A percentile compares a stretch with the other conserved stretches of the same genome.
These are phyloP conservation scores for Drosophila ezoana DNA, from an alignment of 2,888 invertebrate species.

Conservation along the genomic window DNA sequence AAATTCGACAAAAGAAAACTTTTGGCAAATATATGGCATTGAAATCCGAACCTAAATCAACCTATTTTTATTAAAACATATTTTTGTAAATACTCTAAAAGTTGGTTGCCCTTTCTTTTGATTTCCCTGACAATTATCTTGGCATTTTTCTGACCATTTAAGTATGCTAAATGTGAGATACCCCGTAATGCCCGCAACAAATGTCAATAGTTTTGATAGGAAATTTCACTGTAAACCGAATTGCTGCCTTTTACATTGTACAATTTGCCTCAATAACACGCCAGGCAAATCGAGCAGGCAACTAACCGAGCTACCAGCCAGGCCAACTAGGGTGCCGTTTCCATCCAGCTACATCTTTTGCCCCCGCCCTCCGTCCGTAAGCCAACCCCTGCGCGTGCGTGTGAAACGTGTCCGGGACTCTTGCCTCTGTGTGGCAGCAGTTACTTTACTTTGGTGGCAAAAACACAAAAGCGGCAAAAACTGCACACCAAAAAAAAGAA, in stretches of 20 bases:
- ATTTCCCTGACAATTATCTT: not conserved
- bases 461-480: slow-evolving; percentile 68
- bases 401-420: slow-evolving; percentile 59
- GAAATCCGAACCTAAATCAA: too few relatives aligned
- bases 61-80: too few relatives aligned
- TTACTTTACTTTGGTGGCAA: slow-evolving; percentile 68
- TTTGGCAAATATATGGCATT: too few relatives aligned
- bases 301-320: slow-evolving; percentile 34
- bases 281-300: slow-evolving; percentile 59
- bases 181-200: slow-evolving; percentile 8
- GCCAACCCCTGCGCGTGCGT: slow-evolving; percentile 75
- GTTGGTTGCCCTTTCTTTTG: not conserved
- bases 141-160: slow-evolving; percentile 2
- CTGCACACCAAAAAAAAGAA: slow-evolving; percentile 45
- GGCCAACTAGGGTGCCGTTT: slow-evolving; percentile 67
- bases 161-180: slow-evolving; percentile 27
- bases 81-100: not conserved
- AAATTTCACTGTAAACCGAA: slow-evolving; percentile 49
- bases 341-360: slow-evolving; percentile 21
- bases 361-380: not conserved
- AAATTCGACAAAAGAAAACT: too few relatives aligned
- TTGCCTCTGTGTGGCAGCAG: slow-evolving; percentile 58
- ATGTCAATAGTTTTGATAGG: slow-evolving; percentile 31
- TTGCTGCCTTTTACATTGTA: slow-evolving; percentile 58
- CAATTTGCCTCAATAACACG: slow-evolving; percentile 78